Evolutionary conservation across 35 echinoderm and acorn worm species (phyloP).

Genomic region (Strongylocentrotus purpuratus): DNA sequence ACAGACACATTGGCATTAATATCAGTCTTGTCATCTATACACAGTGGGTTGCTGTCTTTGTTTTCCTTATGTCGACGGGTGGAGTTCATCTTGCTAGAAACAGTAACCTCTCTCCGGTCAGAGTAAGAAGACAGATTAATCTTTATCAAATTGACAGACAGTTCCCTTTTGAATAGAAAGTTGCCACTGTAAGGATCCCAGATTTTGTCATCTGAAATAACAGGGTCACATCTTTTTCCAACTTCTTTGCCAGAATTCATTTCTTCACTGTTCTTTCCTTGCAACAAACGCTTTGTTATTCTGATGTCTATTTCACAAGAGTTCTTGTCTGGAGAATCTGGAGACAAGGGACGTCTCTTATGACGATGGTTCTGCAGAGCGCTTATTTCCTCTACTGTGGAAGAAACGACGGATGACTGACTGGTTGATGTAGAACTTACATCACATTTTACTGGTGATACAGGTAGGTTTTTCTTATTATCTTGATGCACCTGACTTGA

Average conservation of each 20-base stretch:
- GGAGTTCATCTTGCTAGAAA: not conserved
- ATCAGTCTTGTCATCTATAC: not conserved
- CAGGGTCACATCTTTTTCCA: not conserved
- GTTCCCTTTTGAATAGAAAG: conserved; percentile 33
- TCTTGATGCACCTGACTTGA: not conserved
- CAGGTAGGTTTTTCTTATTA: not conserved
- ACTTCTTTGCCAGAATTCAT: not conserved
- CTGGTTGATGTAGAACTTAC: not conserved
- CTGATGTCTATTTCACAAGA: not conserved
- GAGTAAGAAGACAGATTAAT: not conserved
- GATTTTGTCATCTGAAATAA: not conserved
- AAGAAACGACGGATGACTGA: not conserved
- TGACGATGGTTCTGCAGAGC: not conserved
- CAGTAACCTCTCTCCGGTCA: not conserved
- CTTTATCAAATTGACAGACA: not conserved
- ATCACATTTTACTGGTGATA: not conserved
- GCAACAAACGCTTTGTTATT: not conserved
- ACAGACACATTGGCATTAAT: not conserved
- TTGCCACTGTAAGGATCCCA: not conserved
- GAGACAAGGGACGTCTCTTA: not conserved
- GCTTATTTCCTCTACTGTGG: not conserved
- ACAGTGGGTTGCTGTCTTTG: not conserved
- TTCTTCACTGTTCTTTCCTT: not conserved
- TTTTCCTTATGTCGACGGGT: not conserved
- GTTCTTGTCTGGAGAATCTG: not conserved